A percentile compares a stretch with the other conserved stretches of the same genome.
phyloP scores from a whole-genome alignment of 2,113 vertebrate species.

The Oryzias celebensis region DNA sequence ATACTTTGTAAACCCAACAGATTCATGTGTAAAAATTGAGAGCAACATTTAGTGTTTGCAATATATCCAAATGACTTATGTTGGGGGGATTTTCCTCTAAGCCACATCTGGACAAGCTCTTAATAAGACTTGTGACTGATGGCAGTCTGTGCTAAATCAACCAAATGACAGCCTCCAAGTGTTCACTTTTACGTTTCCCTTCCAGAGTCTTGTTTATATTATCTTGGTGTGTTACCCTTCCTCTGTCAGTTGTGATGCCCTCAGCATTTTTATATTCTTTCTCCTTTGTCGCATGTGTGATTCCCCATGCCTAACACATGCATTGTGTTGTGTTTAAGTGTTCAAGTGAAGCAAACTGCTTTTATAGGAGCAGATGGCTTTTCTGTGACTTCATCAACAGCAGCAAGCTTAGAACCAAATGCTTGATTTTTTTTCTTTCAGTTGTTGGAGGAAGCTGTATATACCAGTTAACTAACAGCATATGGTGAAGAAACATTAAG shows the following conservation, averaged over 20 bases:
- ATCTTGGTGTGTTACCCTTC: conserved; percentile 3
- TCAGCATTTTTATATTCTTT: conserved; percentile 14
- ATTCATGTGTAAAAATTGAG: too few relatives aligned
- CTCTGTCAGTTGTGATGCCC: conserved; percentile 4
- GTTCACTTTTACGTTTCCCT: conserved; percentile 8
- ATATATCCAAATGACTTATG: background rate
- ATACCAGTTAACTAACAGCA: conserved; percentile 60
- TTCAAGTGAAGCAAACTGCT: conserved; percentile 32
- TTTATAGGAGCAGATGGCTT: conserved; percentile 68
- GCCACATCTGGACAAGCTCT: conserved; percentile 12
- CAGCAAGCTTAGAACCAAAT: conserved; percentile 42
- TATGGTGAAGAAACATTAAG: conserved; percentile 62
- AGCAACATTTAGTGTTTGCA: too few relatives aligned
- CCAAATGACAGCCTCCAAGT: conserved; percentile 41
- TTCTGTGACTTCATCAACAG: conserved; percentile 67
- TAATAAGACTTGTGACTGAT: conserved; percentile 48
- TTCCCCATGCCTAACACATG: conserved; percentile 2
- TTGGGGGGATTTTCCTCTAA: conserved; percentile 9
- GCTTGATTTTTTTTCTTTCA: conserved; percentile 36
- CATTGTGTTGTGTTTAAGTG: conserved; percentile 11
- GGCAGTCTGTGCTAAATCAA: conserved; percentile 40
- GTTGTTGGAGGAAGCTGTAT: conserved; percentile 49
- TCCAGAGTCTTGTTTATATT: conserved; percentile 20
- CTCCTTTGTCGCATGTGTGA: conserved; percentile 10
- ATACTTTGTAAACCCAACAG: too few relatives aligned